Evolutionary conservation across 2,113 vertebrate species (phyloP), one percentile per base, ranked within the genome.

Genomic region (Echinops telfairi): DNA sequence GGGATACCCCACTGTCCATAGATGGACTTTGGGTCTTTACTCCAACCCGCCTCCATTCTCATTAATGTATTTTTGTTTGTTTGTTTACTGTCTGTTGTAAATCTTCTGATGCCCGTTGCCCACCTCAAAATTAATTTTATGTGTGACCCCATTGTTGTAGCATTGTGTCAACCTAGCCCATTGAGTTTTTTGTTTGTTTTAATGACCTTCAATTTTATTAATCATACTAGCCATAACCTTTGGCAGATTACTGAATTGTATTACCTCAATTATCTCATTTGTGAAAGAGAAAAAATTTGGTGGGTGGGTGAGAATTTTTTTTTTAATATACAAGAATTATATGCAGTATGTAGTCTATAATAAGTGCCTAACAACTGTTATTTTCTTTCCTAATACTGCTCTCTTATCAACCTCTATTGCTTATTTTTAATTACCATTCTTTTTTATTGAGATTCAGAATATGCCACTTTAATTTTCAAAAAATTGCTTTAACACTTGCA

Each of bases 381-480:
- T 2, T 53, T 78, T 76, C 22, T 73, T n/a, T 16, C 22, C n/a
- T 64, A 29, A 57, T 14, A 66, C 7, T 14, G 8, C 6, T 77
- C 27, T 88, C 12, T 57, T 3, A 12, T 91, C 15, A 10, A 11
- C 5, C 62, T 5, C 1, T 33, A 53, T 75, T 91, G 15, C 33
- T 88, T 83, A 76, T 76, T 81, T 60, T 92, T 33, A 6, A 7
- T 68, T 43, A 0, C 3, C 11, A 64, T 87, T 71, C 75, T 57
- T 82, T 75, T 77, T 70, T 86, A 53, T 36, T 85, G 7, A 93
- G 87, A 94, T 40, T 92, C n/a, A 85, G 57, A 89, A 58, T 79
- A 80, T 82, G n/a, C 33, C 77, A 83, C 47, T 88, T 93, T 89
- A 64, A 76, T 93, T 96, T 94, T 92, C 70, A 66, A 91, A 40